phyloP scores from a whole-genome alignment of 2,113 vertebrate genomes.

The Sakesphorus luctuosus region DNA sequence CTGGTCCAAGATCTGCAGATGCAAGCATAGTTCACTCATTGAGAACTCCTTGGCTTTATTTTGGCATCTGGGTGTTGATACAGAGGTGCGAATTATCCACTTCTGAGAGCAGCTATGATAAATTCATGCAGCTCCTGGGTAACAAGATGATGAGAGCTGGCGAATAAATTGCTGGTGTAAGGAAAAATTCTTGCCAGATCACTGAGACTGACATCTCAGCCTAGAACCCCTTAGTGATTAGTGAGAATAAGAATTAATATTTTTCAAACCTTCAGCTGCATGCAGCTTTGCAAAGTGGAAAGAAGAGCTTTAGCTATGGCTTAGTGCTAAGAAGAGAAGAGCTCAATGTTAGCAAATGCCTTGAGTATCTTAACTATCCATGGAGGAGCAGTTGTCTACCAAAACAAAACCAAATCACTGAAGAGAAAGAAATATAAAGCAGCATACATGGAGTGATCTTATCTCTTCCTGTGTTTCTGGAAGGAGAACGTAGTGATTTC shows the following conservation, averaged over 20 bases:
- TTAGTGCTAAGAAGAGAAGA: slow-evolving; percentile 18
- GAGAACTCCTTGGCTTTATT: not conserved
- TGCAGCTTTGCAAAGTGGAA: slow-evolving; percentile 12
- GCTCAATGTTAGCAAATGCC: not conserved
- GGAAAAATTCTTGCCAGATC: slow-evolving; percentile 52
- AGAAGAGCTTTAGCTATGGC: not conserved
- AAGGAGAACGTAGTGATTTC: not conserved
- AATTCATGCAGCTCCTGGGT: slow-evolving; percentile 31
- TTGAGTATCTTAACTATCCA: not conserved
- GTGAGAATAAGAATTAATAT: slow-evolving; percentile 29
- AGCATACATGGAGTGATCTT: not conserved
- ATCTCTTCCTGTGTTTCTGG: slow-evolving; percentile 9
- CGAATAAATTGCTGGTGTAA: slow-evolving; percentile 19
- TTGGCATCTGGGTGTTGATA: slow-evolving; percentile 8
- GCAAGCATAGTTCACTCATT: not conserved
- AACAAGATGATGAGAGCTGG: slow-evolving; percentile 30
- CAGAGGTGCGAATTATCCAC: not conserved
- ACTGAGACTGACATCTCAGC: not conserved
- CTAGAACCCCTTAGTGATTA: slow-evolving; percentile 32
- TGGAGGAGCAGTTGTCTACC: not conserved
- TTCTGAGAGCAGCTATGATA: slow-evolving; percentile 7
- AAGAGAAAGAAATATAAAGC: not conserved
- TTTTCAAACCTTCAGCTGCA: slow-evolving; percentile 21
- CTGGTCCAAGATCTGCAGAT: not conserved
- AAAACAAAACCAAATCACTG: not conserved